Conservation (phyloP, 2,888 invertebrate species). For the Bruchidius siliquastri region DNA sequence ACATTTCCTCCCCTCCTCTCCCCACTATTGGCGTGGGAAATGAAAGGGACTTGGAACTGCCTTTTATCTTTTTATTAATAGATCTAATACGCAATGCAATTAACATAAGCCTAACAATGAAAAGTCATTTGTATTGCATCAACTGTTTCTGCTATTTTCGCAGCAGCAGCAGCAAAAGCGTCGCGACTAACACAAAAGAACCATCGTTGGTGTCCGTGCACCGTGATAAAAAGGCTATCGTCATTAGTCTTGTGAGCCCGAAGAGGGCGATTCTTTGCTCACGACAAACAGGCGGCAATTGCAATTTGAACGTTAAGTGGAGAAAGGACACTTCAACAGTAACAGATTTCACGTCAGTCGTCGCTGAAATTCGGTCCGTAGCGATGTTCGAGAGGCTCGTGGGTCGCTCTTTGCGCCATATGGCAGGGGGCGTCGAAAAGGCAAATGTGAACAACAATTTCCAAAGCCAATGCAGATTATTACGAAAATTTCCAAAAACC, state of each 20-base stretch:
- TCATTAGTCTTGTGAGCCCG: background rate
- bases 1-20: no score
- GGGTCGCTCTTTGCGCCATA: no score
- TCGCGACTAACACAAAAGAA: background rate
- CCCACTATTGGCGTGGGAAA: no score
- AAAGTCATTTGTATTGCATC: background rate
- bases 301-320: background rate
- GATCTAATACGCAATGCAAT: background rate
- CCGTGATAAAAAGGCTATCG: background rate
- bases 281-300: background rate
- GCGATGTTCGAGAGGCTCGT: background rate
- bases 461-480: no score
- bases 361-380: background rate
- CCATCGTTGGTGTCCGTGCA: background rate
- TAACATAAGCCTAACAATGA: background rate
- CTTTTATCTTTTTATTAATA: no score
- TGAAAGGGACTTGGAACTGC: no score
- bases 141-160: background rate
- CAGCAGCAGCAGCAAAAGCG: background rate
- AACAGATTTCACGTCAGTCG: background rate
- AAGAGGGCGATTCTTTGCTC: background rate
- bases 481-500: no score
- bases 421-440: no score
- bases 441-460: no score
- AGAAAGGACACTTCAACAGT: background rate